Base-by-base conservation (phyloP, 2,797 vertebrate species). In the Ctenochaetus hawaiiensis region DNA sequence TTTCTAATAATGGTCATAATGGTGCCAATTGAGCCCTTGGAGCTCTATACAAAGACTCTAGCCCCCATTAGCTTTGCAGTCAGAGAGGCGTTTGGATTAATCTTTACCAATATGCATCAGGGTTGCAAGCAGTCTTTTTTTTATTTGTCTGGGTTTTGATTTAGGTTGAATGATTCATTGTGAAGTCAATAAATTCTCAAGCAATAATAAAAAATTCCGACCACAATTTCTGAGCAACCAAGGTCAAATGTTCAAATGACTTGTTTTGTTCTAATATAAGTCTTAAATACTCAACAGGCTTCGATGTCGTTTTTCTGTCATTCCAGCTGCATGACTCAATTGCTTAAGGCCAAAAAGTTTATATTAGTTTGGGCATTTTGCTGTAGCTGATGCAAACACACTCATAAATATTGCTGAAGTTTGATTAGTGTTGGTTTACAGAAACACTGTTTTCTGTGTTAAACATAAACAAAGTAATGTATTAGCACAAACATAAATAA, bases 1-100 rank as follows among this genome's bases (percentile, higher is more conserved):
- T 62, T 61, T 53, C 65, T 72, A 83, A 81, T 82, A 87, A 86
- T 62, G 41, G 47, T 41, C 62, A 64, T 79, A 57, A 80, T 71
- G 74, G 62, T 41, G 39, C 39, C 64, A 62, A 17, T 37, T 10
- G 45, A 68, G 68, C 47, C 22, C n/a, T 30, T 45, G 64, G 34
- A 53, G 64, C 48, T 52, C 47, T n/a, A 39, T 41, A 78, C 57
- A 82, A 70, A 82, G 74, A 77, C 34, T 51, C 58, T 10, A 4
- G 17, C 51, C 48, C 44, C 43, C 16, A 58, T 72, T 65, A 62
- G 70, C 49, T 72, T 75, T 61, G 34, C 12, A 34, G 44, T 17
- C 59, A 63, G 53, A 54, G 51, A 54, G 23, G 48, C 6, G 4
- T 69, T 53, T 30, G 44, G 22, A 34, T 23, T 54, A 57, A 58